Evolutionary conservation across 2,113 vertebrate genomes (phyloP).

Genomic region (Chloebia gouldiae): DNA sequence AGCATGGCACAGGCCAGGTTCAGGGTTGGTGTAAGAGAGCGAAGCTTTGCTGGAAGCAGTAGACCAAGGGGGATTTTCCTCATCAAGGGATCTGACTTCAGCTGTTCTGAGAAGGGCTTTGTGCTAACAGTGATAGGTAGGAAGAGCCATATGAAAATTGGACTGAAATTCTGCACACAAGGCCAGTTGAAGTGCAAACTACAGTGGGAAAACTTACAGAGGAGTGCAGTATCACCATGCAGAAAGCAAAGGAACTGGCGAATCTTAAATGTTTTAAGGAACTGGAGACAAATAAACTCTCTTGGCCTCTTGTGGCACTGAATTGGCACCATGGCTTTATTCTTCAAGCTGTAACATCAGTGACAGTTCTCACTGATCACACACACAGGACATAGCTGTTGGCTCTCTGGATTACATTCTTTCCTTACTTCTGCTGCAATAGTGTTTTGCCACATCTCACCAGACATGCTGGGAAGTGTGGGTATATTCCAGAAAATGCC

Average conservation of each 20-base stretch:
- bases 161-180: not conserved
- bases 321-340: not conserved
- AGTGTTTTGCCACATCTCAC: not conserved
- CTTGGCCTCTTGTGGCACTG: not conserved
- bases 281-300: not conserved
- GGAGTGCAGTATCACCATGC: not conserved
- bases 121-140: not conserved
- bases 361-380: not conserved
- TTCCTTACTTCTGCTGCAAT: not conserved
- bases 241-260: not conserved
- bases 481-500: not conserved
- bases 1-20: not conserved
- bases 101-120: slow-evolving; percentile 3
- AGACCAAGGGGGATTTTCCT: not conserved
- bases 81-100: not conserved
- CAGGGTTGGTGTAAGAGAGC: not conserved
- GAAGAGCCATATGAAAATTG: slow-evolving; percentile 7
- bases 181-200: slow-evolving; percentile 39
- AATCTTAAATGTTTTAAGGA: not conserved
- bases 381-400: not conserved
- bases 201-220: not conserved
- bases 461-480: not conserved
- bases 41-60: not conserved
- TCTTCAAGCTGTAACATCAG: not conserved
- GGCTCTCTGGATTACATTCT: not conserved